Evolutionary conservation across 2,888 invertebrate species (phyloP), one percentile per base, ranked within the genome.

Genomic region (Drosophila greeni): DNA sequence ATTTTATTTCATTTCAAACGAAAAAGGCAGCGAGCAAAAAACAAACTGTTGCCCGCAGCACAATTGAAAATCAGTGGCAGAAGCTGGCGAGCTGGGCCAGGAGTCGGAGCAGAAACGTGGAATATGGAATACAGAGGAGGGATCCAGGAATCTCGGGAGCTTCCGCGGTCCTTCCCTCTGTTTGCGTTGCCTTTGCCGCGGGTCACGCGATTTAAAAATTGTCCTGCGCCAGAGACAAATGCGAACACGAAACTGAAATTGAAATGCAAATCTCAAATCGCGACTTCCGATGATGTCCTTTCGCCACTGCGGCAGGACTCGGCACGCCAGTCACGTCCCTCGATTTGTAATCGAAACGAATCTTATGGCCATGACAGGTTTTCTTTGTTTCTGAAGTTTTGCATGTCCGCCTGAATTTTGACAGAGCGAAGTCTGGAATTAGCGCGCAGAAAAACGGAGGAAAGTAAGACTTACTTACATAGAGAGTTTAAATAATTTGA

Each of bases 291-390:
- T 57, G 51, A 58, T 55, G 53, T 49, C 45, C 48, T 48, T 54
- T 72, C 57, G 56, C 40, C 48, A 26, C 39, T 37, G 39, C n/a
- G 34, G 39, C 34, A 20, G 34, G 53, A 29, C 43, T 36, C 42
- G 58, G 48, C 16, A 79, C 81, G 75, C 78, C 67, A 78, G 84
- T 83, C 79, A 80, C 84, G 79, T 80, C 69, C 69, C 62, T 55
- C 82, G 78, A 83, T 83, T 80, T 81, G 79, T 83, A 80, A 80
- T 80, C 82, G 84, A 83, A 83, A 75, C 78, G 84, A 80, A 80
- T 80, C 73, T 70, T 80, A 69, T 73, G 83, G 70, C 57, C 77
- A 72, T 72, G 77, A 76, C 81, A 73, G 82, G 69, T 76, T 65
- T 74, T 75, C 79, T 68, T 31, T 42, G 31, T 62, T 51, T 43